Conservation (phyloP, 2,888 invertebrate species). For the Dasypogon diadema region DNA sequence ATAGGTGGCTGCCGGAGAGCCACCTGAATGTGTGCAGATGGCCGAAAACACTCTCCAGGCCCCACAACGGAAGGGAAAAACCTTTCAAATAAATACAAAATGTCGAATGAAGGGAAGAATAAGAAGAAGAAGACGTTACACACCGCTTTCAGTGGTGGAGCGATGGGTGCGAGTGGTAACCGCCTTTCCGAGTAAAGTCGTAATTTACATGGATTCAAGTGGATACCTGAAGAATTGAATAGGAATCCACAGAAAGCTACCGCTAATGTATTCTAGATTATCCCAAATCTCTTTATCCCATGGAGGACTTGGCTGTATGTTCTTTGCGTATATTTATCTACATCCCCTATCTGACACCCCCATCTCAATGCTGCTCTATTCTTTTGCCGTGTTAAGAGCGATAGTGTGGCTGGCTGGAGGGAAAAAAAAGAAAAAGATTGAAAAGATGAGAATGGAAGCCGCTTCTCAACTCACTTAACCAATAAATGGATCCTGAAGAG, state of each 20-base stretch:
- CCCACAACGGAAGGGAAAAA: slow-evolving; percentile 50
- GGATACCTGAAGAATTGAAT: slow-evolving; percentile 69
- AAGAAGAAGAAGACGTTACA: neutral
- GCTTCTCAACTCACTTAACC: slow-evolving; percentile 23
- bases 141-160: neutral
- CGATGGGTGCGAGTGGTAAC: slow-evolving; percentile 34
- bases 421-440: slow-evolving; percentile 29
- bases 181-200: slow-evolving; percentile 58
- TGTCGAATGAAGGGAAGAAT: slow-evolving; percentile 9
- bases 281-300: slow-evolving; percentile 65
- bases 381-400: slow-evolving; percentile 47
- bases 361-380: slow-evolving; percentile 47
- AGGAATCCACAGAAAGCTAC: slow-evolving; percentile 69
- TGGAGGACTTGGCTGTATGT: slow-evolving; percentile 56
- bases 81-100: slow-evolving; percentile 51
- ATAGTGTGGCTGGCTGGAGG: slow-evolving; percentile 37
- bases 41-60: slow-evolving; percentile 26
- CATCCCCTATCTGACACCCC: slow-evolving; percentile 47
- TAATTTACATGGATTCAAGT: slow-evolving; percentile 68
- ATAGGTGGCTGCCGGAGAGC: neutral
- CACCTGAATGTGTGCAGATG: slow-evolving; percentile 46
- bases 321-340: slow-evolving; percentile 49
- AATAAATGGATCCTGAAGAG: slow-evolving; percentile 9
- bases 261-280: slow-evolving; percentile 70
- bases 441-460: slow-evolving; percentile 42